These are phyloP conservation scores for Odontophorus gujanensis DNA, from an alignment of 2,113 vertebrate genomes.

Conservation along the genomic window DNA sequence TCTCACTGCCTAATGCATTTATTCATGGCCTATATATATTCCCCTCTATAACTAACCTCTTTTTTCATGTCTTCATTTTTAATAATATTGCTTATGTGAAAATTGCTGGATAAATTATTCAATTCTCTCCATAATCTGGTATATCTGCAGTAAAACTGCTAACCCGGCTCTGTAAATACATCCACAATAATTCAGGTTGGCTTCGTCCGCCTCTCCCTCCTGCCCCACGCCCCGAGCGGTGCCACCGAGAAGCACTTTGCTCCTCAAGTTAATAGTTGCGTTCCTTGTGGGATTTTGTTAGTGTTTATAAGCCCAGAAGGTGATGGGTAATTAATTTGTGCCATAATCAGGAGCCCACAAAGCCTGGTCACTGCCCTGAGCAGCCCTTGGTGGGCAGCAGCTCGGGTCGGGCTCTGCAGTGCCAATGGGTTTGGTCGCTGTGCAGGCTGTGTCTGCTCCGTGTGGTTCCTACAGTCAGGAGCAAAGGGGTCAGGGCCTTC, in stretches of 20 bases:
- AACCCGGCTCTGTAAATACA: constrained; percentile 66
- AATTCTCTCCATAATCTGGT: constrained; percentile 70
- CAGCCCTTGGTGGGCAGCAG: background rate
- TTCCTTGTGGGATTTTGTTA: constrained; percentile 32
- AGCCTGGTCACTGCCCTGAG: background rate
- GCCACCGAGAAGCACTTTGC: background rate
- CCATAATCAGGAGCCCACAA: constrained; percentile 16
- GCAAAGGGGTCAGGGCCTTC: background rate
- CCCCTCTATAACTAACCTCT: constrained; percentile 69
- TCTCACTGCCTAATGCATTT: constrained; percentile 71
- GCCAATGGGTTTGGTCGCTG: background rate
- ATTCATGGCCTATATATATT: constrained; percentile 74
- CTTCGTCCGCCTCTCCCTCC: background rate
- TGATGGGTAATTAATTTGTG: constrained; percentile 27
- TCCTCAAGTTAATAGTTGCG: background rate
- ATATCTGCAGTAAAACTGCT: constrained; percentile 66
- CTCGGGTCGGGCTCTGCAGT: too few species aligned
- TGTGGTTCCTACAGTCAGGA: background rate
- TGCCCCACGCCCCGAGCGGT: background rate
- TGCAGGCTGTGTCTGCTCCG: background rate
- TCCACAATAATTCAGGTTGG: constrained; percentile 27
- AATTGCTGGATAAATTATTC: constrained; percentile 80
- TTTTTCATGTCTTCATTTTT: constrained; percentile 75
- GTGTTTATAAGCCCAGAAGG: background rate
- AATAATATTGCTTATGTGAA: constrained; percentile 79